Conservation (phyloP, 1,140 invertebrate genomes). For the Drosophila paulistorum region DNA sequence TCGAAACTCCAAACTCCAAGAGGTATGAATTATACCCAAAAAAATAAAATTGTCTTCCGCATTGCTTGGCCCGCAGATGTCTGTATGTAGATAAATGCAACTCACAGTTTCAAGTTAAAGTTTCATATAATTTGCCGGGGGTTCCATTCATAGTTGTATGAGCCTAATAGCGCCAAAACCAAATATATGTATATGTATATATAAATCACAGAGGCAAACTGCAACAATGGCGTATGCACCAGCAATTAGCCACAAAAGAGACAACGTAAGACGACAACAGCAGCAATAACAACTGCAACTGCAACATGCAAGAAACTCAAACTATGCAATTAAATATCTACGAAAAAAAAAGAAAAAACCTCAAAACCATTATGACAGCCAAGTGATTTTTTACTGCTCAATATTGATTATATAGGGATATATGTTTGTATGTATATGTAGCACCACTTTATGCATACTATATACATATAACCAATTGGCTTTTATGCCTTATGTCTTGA, state of each 20-base stretch:
- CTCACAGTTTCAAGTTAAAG: constrained; percentile 32
- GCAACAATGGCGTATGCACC: constrained; percentile 39
- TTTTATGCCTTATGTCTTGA: constrained; percentile 12
- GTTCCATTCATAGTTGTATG: constrained; percentile 11
- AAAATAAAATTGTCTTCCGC: constrained; percentile 45
- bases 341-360: constrained; percentile 24
- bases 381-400: constrained; percentile 29
- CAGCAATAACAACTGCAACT: constrained; percentile 18
- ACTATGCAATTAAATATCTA: constrained; percentile 53
- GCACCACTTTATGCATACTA: neutral
- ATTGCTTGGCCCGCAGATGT: constrained; percentile 17
- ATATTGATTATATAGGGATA: constrained; percentile 25
- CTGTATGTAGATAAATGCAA: constrained; percentile 38
- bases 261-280: constrained; percentile 20
- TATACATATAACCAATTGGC: neutral
- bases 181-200: too few species aligned
- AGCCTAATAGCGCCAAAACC: constrained; percentile 21
- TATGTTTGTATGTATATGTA: neutral
- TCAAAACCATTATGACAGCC: constrained; percentile 37
- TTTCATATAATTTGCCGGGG: constrained; percentile 20
- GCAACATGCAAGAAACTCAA: constrained; percentile 32
- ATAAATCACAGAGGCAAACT: constrained; percentile 10
- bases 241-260: constrained; percentile 38
- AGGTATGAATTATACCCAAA: neutral
- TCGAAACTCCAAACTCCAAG: constrained; percentile 37